Conservation (phyloP, 1,140 invertebrate genomes). For the Rhynchophorus ferrugineus region DNA sequence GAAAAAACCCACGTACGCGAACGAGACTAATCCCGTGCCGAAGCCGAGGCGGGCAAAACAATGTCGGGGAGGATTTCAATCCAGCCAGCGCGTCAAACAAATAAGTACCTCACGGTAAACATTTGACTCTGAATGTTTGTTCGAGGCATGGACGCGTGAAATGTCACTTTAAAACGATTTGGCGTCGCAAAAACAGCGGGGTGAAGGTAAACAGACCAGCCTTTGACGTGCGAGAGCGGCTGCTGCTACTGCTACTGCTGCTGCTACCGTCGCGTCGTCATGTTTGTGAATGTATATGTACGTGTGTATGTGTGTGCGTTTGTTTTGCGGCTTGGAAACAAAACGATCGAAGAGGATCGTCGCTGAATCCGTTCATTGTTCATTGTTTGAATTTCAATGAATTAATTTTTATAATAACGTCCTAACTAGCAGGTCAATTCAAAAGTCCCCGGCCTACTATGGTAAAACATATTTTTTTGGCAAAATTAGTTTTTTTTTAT, state of each 20-base stretch:
- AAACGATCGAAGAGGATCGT: neutral
- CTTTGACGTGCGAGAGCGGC: conserved; percentile 4
- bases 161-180: conserved; percentile 17
- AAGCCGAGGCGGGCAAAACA: neutral
- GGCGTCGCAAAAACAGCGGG: conserved; percentile 13
- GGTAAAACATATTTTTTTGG: no score
- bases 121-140: conserved; percentile 15
- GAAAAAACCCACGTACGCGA: neutral
- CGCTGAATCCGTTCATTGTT: neutral
- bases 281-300: no score
- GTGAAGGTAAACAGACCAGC: conserved; percentile 12
- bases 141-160: conserved; percentile 11
- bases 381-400: no score
- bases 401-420: no score
- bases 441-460: no score
- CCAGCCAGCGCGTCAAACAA: conserved; percentile 13
- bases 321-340: no score
- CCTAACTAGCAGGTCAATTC: no score
- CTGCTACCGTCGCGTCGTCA: no score
- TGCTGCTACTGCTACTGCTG: neutral
- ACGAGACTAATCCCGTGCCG: neutral
- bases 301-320: no score
- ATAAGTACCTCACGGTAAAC: conserved; percentile 19
- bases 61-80: neutral
- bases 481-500: no score